Evolutionary conservation across 2,888 invertebrate species (phyloP), one percentile per base, ranked within the genome.

Genomic region (Brachynemurus nebulosus): DNA sequence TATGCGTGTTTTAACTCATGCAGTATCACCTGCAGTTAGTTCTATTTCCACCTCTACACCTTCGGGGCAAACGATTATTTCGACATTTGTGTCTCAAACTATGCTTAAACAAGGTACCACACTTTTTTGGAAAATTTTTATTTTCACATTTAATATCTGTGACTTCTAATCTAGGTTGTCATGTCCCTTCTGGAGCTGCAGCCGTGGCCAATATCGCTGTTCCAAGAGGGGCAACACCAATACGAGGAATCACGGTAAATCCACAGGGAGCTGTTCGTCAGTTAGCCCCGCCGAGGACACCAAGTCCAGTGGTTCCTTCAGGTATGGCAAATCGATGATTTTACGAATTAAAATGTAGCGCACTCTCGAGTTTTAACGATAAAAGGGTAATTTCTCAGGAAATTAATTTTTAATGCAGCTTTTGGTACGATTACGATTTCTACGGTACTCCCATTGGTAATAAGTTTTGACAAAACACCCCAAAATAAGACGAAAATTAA

Each of bases 151-250:
- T 36, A 25, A n/a, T n/a, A n/a, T n/a, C n/a, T n/a, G n/a, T n/a
- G n/a, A n/a, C 57, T 14, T 42, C 52, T 18, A 62, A 61, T 35
- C 53, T 61, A 8, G 58, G 63, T 12, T 65, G 63, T 51, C 66
- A 66, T 54, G 65, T 66, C 5, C 66, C 66, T 6, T 55, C 74
- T 46, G 83, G 83, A 2, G 74, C 82, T 12, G 82, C 82, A 1
- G 81, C 81, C 9, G 83, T 82, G 2, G 83, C 83, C 0, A 82
- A 79, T 50, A 71, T 84, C 16, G 76, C 82, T 9, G 77, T 80
- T 6, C 77, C 82, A 1, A 72, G 82, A 44, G 69, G 72, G 25
- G 72, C 76, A 11, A 58, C 61, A 38, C 51, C 57, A 20, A 62
- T 65, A 11, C 54, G 65, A 43, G 56, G 60, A 9, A 62, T 64